A percentile compares a stretch with the other conserved stretches of the same genome.
These are phyloP conservation scores for Pyxicephalus adspersus DNA, from an alignment of 2,113 vertebrate genomes.

Conservation along the genomic window DNA sequence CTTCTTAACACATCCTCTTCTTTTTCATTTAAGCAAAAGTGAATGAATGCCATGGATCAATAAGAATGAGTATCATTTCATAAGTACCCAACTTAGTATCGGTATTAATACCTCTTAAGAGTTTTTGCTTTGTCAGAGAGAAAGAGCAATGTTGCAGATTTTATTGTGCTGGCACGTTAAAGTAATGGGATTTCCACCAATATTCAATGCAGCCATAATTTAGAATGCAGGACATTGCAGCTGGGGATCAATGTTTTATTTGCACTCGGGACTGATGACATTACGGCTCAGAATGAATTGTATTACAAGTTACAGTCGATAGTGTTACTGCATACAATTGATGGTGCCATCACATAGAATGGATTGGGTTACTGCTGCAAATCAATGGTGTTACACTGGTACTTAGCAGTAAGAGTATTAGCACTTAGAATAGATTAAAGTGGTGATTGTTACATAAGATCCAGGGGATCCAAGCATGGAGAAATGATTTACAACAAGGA, in stretches of 20 bases:
- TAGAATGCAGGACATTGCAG: slow-evolving; percentile 32
- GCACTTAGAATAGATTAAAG: slow-evolving; percentile 28
- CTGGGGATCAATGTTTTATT: slow-evolving; percentile 43
- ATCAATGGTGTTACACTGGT: slow-evolving; percentile 47
- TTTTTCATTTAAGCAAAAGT: not conserved
- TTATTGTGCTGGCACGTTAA: slow-evolving; percentile 26
- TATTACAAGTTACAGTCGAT: slow-evolving; percentile 49
- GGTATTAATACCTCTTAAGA: slow-evolving; percentile 53
- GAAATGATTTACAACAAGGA: not conserved
- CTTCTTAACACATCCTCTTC: not conserved
- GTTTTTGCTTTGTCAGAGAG: slow-evolving; percentile 14
- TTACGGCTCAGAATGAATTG: slow-evolving; percentile 50
- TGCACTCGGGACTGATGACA: slow-evolving; percentile 41
- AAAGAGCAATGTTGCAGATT: slow-evolving; percentile 18
- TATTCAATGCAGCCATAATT: slow-evolving; percentile 37
- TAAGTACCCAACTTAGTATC: slow-evolving; percentile 28
- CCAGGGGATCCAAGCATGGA: not conserved
- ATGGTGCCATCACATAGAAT: slow-evolving; percentile 50
- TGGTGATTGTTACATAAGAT: not conserved
- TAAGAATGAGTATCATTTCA: slow-evolving; percentile 36
- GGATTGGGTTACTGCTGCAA: slow-evolving; percentile 41
- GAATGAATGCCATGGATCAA: slow-evolving; percentile 19
- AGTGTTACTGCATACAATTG: slow-evolving; percentile 47
- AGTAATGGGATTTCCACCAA: slow-evolving; percentile 51
- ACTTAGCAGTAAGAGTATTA: slow-evolving; percentile 33